Conservation (phyloP, 1,140 invertebrate species). For the Bradynema listronoti region DNA sequence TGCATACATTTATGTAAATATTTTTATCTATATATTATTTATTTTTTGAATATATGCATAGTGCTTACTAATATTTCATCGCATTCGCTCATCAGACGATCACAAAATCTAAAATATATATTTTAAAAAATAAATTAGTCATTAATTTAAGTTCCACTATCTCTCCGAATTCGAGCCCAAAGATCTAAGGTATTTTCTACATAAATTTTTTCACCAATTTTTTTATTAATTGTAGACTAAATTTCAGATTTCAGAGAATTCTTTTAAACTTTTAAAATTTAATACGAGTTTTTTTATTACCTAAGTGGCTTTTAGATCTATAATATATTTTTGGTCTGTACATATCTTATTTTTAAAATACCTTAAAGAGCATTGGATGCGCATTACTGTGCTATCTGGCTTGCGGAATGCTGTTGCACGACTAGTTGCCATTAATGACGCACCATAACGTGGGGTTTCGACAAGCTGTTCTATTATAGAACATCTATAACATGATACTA, state of each 20-base stretch:
- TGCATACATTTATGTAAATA: no score
- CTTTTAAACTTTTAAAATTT: no score
- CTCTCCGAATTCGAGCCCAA: no score
- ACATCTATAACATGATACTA: slow-evolving; percentile 26
- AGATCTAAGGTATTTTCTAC: no score
- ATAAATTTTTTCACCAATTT: no score
- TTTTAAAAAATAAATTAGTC: background rate
- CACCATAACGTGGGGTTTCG: slow-evolving; percentile 26
- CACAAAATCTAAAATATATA: slow-evolving; percentile 20
- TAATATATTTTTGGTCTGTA: no score
- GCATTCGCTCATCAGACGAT: slow-evolving; percentile 42
- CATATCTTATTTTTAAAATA: no score
- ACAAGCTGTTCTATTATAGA: slow-evolving; percentile 24
- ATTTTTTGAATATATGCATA: background rate
- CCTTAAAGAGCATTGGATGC: slow-evolving; percentile 23
- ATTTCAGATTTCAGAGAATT: no score
- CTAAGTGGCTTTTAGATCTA: no score
- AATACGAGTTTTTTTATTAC: no score
- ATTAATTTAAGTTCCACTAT: no score
- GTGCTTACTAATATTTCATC: slow-evolving; percentile 30
- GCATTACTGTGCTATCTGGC: slow-evolving; percentile 23
- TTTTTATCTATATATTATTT: background rate
- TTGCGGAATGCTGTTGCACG: slow-evolving; percentile 21
- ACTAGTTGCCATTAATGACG: slow-evolving; percentile 18
- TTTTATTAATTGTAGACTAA: no score